Evolutionary conservation across 2,888 invertebrate species (phyloP).

Genomic region (Geophilus truncorum): DNA sequence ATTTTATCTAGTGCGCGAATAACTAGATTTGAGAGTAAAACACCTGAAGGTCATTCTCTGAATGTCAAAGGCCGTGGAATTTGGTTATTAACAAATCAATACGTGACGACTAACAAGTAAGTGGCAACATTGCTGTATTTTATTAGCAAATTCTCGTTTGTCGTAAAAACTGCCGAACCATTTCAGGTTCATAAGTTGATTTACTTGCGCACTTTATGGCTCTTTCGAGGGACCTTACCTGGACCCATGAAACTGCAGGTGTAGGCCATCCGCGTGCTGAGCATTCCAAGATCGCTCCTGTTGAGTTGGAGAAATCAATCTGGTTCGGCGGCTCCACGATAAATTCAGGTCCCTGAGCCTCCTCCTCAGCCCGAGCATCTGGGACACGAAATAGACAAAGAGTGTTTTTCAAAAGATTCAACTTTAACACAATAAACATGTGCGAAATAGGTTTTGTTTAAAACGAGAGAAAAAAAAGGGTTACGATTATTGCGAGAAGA

Average conservation of each 20-base stretch:
- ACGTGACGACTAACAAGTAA: not conserved
- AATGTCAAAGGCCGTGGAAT: not conserved
- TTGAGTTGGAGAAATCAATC: conserved; percentile 29
- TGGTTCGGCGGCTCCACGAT: conserved; percentile 27
- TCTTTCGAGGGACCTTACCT: conserved; percentile 18
- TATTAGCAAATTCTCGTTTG: not conserved
- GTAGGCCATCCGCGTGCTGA: conserved; percentile 19
- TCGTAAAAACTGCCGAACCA: not conserved
- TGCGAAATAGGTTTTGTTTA: not conserved
- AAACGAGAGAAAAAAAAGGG: not conserved
- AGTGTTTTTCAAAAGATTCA: not conserved
- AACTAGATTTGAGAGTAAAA: no score
- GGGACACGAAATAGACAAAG: not conserved
- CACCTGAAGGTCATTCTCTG: not conserved
- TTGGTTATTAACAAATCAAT: not conserved
- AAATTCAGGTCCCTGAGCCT: conserved; percentile 27
- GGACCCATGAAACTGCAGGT: conserved; percentile 30
- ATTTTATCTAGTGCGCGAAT: no score
- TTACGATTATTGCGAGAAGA: not conserved
- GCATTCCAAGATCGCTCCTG: conserved; percentile 30
- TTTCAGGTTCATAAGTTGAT: not conserved
- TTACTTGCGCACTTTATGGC: not conserved
- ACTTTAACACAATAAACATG: not conserved
- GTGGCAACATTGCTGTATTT: not conserved
- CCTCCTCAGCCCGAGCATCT: conserved; percentile 20